Evolutionary conservation across 2,888 invertebrate species (phyloP).

Genomic region (Patella pellucida): DNA sequence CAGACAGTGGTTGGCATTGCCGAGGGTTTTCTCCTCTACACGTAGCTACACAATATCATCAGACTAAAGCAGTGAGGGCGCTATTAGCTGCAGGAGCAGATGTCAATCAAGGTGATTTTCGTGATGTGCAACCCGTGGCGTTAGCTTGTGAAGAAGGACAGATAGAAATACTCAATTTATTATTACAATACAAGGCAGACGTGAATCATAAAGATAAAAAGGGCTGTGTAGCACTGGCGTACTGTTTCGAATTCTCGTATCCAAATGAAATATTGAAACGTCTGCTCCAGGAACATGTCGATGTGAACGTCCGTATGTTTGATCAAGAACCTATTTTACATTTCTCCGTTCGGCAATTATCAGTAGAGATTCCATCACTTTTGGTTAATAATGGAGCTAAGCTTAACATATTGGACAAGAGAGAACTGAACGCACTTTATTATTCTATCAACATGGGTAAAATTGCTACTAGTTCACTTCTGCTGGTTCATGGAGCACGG

Average conservation of each 20-base stretch:
- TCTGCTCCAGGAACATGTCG: background rate
- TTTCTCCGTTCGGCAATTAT: background rate
- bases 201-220: constrained; percentile 4
- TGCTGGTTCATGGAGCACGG: background rate
- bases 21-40: background rate
- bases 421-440: background rate
- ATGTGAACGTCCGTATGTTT: background rate
- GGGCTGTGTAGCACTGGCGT: background rate
- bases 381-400: constrained; percentile 1
- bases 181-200: background rate
- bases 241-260: constrained; percentile 4
- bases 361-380: background rate
- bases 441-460: background rate
- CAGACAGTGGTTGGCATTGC: constrained; percentile 1
- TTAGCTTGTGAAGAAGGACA: constrained; percentile 2
- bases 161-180: background rate
- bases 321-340: constrained; percentile 4
- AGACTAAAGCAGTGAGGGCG: background rate
- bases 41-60: constrained; percentile 3
- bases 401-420: background rate
- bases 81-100: background rate
- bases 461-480: background rate
- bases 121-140: background rate
- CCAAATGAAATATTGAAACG: background rate
- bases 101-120: background rate